Conservation (phyloP, 2,113 vertebrate species). For the Notothenia rossii region DNA sequence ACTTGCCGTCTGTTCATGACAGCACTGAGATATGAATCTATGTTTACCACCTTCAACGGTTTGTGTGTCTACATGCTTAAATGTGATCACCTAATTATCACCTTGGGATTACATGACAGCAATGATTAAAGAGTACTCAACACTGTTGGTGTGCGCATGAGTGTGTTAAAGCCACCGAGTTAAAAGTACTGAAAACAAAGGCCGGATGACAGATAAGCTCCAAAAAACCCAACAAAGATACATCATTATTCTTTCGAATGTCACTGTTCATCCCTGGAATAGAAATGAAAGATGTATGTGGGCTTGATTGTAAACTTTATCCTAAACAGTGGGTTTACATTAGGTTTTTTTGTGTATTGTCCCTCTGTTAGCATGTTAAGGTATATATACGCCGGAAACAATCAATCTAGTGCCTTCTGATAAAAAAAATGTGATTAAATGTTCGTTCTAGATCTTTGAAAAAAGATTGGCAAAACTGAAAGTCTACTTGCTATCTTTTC, state of each 20-base stretch:
- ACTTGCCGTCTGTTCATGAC: constrained; percentile 8
- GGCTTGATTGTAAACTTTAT: background rate
- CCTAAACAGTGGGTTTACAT: background rate
- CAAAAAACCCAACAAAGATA: too few species aligned
- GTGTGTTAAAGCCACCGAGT: constrained; percentile 12
- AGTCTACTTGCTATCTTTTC: background rate
- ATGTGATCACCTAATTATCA: constrained; percentile 64
- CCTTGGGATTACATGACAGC: constrained; percentile 34
- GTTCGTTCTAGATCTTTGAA: background rate
- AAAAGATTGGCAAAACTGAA: background rate
- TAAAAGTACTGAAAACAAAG: background rate
- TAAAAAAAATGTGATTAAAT: background rate
- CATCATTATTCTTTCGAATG: background rate
- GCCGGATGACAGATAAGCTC: background rate
- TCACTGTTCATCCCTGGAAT: background rate
- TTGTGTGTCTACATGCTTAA: constrained; percentile 38
- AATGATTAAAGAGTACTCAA: constrained; percentile 24
- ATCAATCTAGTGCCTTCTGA: background rate
- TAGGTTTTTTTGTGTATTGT: background rate
- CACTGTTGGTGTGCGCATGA: constrained; percentile 3
- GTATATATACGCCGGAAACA: background rate
- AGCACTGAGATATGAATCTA: constrained; percentile 6
- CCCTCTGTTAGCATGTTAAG: too few species aligned
- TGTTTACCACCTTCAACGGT: constrained; percentile 21
- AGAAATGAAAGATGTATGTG: background rate